Base-by-base conservation (phyloP, 2,888 invertebrate species). In the Plutella xylostella region DNA sequence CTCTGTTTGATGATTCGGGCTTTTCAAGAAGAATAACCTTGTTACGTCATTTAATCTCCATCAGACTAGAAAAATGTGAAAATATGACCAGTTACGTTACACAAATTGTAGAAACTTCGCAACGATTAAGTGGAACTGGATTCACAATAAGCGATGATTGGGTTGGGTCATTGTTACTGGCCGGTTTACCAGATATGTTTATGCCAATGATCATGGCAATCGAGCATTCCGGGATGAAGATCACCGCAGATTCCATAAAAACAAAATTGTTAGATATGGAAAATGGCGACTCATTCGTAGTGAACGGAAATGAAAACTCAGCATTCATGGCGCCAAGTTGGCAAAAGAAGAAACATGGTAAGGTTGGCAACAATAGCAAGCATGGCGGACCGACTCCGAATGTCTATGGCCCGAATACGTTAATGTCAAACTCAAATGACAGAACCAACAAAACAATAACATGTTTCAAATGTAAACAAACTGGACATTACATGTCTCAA, bases 161-260 rank as follows among this genome's bases (percentile, higher is more conserved):
- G 52, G 42, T 52, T 34, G 48, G 51, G 9, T 48, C 51, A 22
- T 45, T 53, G 19, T 19, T 42, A 20, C 14, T 42, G 19, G 42
- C 42, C 2, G 31, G 42, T 31, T 42, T 42, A 2, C 42, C 31
- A 14, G 42, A 42, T n/a, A 6, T 11, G 19, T 42, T 31, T 34
- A 31, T 48, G 33, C 42, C 45, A 11, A 52, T 55, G 52, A n/a
- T n/a, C n/a, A n/a, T n/a, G n/a, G n/a, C n/a, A n/a, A n/a, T n/a
- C n/a, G n/a, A n/a, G n/a, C n/a, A n/a, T n/a, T n/a, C n/a, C n/a
- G n/a, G n/a, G n/a, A n/a, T n/a, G n/a, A n/a, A n/a, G 15, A 54
- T 52, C 20, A 57, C 54, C 4, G 48, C 55, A n/a, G 58, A 61
- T 52, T 9, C 45, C 5, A 60, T 61, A 9, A 61, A 61, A 42